phyloP scores from a whole-genome alignment of 2,797 vertebrate genomes.

The Tenualosa thibaudeaui region DNA sequence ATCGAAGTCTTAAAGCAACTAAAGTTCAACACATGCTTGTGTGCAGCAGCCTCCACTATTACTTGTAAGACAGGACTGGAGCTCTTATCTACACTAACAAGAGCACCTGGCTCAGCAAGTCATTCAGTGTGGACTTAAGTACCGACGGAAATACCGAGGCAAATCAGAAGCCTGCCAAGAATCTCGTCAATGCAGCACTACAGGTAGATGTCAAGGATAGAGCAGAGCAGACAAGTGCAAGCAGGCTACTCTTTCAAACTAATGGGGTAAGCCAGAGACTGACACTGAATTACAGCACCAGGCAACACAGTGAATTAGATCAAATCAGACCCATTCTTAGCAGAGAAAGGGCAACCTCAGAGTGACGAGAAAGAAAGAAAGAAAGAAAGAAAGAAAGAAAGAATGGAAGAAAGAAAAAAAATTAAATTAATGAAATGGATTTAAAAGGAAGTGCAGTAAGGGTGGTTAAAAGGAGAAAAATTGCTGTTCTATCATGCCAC shows the following conservation, averaged over 20 bases:
- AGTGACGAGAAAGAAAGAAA: neutral
- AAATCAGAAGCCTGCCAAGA: constrained; percentile 1
- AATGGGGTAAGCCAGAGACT: neutral
- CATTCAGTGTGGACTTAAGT: neutral
- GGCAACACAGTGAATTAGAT: neutral
- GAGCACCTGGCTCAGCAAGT: neutral
- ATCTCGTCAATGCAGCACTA: constrained; percentile 11
- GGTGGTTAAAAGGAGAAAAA: neutral
- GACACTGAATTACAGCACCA: neutral
- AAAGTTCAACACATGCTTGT: neutral
- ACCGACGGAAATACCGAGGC: neutral
- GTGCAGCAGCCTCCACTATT: neutral
- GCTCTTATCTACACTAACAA: neutral
- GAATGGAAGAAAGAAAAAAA: neutral
- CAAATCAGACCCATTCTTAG: constrained; percentile 6
- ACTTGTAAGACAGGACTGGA: neutral
- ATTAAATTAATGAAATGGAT: too few species aligned
- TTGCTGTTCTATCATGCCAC: neutral
- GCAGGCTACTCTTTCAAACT: constrained; percentile 9
- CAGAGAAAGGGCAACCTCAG: neutral
- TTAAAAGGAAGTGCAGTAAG: neutral
- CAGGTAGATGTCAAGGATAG: constrained; percentile 12
- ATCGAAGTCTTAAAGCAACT: neutral
- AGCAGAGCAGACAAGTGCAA: neutral
- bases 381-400: neutral